Evolutionary conservation across 2,113 vertebrate genomes (phyloP).

Genomic region (Actinemys pallida): DNA sequence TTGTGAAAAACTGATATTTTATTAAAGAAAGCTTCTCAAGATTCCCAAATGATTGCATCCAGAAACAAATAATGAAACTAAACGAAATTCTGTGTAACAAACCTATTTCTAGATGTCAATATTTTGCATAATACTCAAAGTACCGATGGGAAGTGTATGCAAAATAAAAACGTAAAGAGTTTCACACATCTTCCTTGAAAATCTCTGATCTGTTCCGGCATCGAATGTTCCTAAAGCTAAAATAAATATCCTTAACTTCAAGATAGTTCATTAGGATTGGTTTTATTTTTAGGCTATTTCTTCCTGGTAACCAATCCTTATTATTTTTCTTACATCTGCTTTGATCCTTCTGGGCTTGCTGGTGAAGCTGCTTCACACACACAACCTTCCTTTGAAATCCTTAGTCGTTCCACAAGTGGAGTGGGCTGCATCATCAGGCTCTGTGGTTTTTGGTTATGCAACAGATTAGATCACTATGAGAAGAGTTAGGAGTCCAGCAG

Average conservation of each 20-base stretch:
- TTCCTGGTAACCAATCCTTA: not conserved
- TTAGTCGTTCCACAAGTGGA: slow-evolving; percentile 64
- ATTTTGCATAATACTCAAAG: not conserved
- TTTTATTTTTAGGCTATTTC: slow-evolving; percentile 54
- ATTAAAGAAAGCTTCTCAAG: not conserved
- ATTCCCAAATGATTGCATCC: not conserved
- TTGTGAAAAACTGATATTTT: not conserved
- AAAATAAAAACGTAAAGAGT: not conserved
- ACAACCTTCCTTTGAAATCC: slow-evolving; percentile 58
- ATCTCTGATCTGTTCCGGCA: not conserved
- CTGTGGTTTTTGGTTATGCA: slow-evolving; percentile 56
- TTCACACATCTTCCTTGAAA: not conserved
- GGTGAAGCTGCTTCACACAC: slow-evolving; percentile 48
- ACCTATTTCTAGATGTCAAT: not conserved
- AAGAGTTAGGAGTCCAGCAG: slow-evolving; percentile 63
- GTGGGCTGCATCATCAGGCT: slow-evolving; percentile 61
- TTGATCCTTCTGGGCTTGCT: slow-evolving; percentile 58
- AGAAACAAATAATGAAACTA: not conserved
- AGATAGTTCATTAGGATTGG: not conserved
- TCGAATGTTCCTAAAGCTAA: not conserved
- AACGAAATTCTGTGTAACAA: not conserved
- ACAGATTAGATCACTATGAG: slow-evolving; percentile 72
- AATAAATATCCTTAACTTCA: not conserved
- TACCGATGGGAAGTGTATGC: not conserved
- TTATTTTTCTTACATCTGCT: slow-evolving; percentile 61